Percentiles rank a stretch among this genome's conserved stretches.
Conservation (phyloP, 2,113 vertebrate genomes). For the Empidonax alnorum region DNA sequence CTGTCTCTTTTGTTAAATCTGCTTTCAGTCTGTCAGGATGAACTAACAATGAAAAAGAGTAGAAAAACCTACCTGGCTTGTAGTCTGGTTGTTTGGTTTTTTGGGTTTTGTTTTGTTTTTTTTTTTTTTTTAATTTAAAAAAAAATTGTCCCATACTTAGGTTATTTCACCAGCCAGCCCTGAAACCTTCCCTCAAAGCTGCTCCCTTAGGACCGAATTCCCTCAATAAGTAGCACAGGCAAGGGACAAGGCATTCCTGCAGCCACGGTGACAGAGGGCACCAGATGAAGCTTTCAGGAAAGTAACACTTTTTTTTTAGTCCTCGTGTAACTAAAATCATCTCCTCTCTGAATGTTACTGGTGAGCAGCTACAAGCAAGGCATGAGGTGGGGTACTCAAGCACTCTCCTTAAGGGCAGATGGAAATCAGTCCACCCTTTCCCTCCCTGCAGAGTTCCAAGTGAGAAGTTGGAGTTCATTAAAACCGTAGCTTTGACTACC, state of each 20-base stretch:
- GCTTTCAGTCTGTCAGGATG: background rate
- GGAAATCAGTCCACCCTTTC: background rate
- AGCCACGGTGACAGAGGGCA: background rate
- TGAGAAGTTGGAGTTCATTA: constrained; percentile 38
- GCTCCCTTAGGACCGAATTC: background rate
- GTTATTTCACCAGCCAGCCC: background rate
- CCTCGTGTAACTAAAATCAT: background rate
- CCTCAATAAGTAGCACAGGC: background rate
- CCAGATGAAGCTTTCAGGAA: background rate
- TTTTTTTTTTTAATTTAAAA: background rate
- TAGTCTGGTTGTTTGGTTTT: too few species aligned
- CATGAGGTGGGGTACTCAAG: background rate
- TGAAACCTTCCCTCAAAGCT: background rate
- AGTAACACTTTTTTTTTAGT: background rate
- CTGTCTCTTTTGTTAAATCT: background rate
- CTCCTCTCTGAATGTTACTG: background rate
- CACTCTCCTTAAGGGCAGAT: background rate
- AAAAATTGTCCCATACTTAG: background rate
- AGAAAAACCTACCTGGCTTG: background rate
- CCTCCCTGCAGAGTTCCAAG: background rate
- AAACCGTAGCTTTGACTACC: constrained; percentile 5
- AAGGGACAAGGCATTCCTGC: background rate
- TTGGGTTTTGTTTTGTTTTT: too few species aligned
- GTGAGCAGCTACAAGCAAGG: background rate
- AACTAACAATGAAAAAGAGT: background rate